A percentile compares a stretch with the other conserved stretches of the same genome.
Evolutionary conservation across 2,888 invertebrate genomes (phyloP).

Genomic region (Campoplex nolae): DNA sequence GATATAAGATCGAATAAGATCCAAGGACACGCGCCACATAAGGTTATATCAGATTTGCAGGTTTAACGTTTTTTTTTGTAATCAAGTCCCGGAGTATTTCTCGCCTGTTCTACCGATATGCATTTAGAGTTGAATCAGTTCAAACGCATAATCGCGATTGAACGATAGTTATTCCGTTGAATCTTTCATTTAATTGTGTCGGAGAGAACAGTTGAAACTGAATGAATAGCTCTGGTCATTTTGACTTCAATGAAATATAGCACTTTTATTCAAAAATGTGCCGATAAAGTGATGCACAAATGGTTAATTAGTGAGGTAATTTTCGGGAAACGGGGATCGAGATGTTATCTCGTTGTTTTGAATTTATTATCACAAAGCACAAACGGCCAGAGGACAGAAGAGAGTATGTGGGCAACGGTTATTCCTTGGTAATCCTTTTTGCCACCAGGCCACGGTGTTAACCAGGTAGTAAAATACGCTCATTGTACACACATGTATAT

Average conservation of each 20-base stretch:
- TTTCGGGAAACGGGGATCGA: constrained; percentile 27
- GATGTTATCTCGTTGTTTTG: constrained; percentile 37
- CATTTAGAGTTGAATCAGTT: not conserved
- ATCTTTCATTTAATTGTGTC: not conserved
- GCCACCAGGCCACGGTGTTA: constrained; percentile 43
- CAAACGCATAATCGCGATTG: no score
- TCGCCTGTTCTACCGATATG: no score
- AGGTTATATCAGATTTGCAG: no score
- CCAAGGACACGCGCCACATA: no score
- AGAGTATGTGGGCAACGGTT: constrained; percentile 11
- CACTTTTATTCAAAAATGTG: not conserved
- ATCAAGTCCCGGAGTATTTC: no score
- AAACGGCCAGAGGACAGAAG: not conserved
- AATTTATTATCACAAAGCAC: constrained; percentile 49
- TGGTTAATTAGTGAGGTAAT: constrained; percentile 46
- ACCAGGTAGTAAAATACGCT: constrained; percentile 50
- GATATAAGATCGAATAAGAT: no score
- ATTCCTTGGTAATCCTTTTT: constrained; percentile 60
- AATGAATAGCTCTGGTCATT: not conserved
- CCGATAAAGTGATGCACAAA: constrained; percentile 8
- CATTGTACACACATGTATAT: constrained; percentile 28
- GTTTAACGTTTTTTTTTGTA: no score
- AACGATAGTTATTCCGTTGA: no score
- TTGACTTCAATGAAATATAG: not conserved
- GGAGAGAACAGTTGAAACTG: not conserved